These are phyloP conservation scores for Edolisoma coerulescens DNA, from an alignment of 2,113 vertebrate genomes.

Conservation along the genomic window DNA sequence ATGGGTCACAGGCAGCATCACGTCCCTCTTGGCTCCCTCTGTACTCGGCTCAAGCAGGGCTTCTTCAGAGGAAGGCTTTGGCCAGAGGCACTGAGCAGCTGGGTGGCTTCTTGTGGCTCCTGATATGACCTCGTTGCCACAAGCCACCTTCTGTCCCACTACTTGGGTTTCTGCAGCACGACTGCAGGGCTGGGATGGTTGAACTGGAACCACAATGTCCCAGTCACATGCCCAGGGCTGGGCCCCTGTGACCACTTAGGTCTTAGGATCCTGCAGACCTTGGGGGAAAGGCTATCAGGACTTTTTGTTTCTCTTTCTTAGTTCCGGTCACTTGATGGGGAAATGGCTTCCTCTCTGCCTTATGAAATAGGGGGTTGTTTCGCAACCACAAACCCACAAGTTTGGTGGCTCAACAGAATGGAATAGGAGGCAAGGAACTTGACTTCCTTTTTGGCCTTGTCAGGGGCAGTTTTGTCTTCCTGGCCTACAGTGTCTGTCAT, in stretches of 20 bases:
- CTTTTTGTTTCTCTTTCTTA: neutral
- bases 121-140: accelerated
- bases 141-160: neutral
- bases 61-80: neutral
- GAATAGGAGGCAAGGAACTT: neutral
- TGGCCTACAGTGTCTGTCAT: neutral
- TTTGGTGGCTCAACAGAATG: neutral
- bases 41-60: neutral
- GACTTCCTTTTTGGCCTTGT: neutral
- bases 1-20: neutral
- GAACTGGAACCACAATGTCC: neutral
- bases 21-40: neutral
- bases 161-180: neutral
- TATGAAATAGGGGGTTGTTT: neutral
- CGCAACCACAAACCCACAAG: neutral
- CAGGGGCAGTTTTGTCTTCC: neutral
- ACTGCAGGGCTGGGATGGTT: neutral
- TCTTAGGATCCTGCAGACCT: neutral
- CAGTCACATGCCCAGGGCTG: neutral
- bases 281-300: neutral
- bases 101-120: neutral
- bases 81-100: neutral
- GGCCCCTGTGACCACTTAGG: accelerated
- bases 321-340: neutral
- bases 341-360: neutral